Evolutionary conservation across 2,888 invertebrate genomes (phyloP).

Genomic region (Drosophila monieri): DNA sequence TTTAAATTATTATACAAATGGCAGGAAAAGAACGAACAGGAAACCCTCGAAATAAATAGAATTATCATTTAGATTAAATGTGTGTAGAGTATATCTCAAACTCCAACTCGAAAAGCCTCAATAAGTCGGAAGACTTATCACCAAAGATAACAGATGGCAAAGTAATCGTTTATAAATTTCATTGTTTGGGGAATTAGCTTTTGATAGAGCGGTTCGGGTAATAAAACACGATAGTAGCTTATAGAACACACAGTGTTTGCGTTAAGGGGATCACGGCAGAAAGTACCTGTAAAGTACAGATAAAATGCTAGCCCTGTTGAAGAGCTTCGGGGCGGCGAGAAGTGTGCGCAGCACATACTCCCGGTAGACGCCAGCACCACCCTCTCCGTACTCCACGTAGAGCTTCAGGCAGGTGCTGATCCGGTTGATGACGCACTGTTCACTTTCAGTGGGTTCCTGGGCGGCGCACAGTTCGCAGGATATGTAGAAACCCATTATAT

Average conservation of each 20-base stretch:
- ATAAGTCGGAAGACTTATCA: background rate
- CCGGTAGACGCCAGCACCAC: conserved; percentile 33
- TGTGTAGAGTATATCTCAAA: background rate
- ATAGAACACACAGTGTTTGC: background rate
- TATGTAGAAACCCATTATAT: conserved; percentile 69
- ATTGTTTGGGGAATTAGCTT: background rate
- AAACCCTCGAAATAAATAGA: background rate
- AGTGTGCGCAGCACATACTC: conserved; percentile 60
- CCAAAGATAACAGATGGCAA: background rate
- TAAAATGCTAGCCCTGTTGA: conserved; percentile 64
- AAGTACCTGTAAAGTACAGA: conserved; percentile 66
- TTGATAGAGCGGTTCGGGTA: background rate
- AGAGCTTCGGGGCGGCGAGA: conserved; percentile 68
- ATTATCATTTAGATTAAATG: background rate
- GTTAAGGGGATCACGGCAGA: background rate
- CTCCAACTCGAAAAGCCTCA: background rate
- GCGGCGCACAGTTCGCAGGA: conserved; percentile 71
- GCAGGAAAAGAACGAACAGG: background rate
- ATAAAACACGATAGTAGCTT: background rate
- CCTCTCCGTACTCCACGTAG: conserved; percentile 51
- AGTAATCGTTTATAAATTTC: background rate
- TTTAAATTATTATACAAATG: background rate
- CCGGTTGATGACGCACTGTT: conserved; percentile 62
- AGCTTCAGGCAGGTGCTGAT: conserved; percentile 60
- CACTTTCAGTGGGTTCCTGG: conserved; percentile 53